Evolutionary conservation across 2,888 invertebrate species (phyloP).

Genomic region (Rotaria magnacalcarata): DNA sequence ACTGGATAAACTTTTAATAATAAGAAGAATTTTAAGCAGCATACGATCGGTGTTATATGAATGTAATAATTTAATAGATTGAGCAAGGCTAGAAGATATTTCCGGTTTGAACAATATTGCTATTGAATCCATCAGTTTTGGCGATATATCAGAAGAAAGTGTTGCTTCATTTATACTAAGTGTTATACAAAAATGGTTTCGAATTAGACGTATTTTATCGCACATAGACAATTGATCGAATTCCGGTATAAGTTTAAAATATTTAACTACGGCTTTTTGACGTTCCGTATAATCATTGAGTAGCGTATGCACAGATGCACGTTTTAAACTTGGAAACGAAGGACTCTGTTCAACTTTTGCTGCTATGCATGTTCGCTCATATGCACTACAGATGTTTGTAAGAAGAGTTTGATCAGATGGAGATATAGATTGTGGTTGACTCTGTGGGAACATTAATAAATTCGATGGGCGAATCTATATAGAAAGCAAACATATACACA

Average conservation of each 20-base stretch:
- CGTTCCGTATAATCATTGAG: not conserved
- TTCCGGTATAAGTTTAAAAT: not conserved
- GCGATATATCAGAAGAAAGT: not conserved
- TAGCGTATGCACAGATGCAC: not conserved
- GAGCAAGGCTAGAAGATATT: not conserved
- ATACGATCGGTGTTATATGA: not conserved
- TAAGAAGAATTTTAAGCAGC: not conserved
- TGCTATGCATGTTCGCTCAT: conserved; percentile 12
- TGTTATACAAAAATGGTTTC: not conserved
- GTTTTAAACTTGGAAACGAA: not conserved
- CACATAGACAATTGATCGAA: not conserved
- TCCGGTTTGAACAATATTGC: not conserved
- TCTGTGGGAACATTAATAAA: not conserved
- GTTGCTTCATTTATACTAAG: not conserved
- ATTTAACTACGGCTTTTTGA: not conserved
- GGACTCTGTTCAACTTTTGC: not conserved
- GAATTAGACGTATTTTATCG: not conserved
- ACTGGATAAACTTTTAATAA: not conserved
- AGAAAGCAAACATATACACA: not conserved
- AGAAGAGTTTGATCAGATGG: not conserved
- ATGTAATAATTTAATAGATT: not conserved
- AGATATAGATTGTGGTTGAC: not conserved
- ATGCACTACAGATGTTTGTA: not conserved
- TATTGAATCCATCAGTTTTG: not conserved
- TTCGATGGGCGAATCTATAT: not conserved